Evolutionary conservation across 35 echinoderm and acorn worm species (phyloP), one percentile per base, ranked within the genome.

Genomic region (Lytechinus variegatus): DNA sequence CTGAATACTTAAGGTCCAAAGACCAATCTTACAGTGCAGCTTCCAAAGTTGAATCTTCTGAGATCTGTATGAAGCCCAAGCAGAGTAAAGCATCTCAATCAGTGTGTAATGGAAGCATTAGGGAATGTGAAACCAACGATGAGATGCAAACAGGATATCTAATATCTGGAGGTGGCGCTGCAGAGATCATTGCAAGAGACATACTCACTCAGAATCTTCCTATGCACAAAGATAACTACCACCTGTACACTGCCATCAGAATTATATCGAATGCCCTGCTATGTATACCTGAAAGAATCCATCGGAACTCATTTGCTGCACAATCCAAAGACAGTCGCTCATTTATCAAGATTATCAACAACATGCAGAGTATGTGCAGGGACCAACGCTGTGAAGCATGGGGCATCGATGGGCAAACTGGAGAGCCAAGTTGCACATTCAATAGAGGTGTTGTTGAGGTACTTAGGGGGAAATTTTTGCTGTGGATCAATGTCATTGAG

Each of bases 401-500:
- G 88, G 88, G 88, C 9, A 90, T 52, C 24, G 88, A 90, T 13
- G 88, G 88, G 10, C 33, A 90, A 54, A 54, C 27, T 14, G 88
- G 88, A 52, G 29, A 90, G 27, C 10, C 52, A 54, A 14, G 88
- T 54, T 44, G 10, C 88, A 44, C 16, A 33, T 44, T 44, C 11
- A 54, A 90, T 12, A 90, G 88, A 90, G 88, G 88, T 44, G 29
- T 90, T 44, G 28, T 44, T 5, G 88, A 90, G 88, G 29, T 14
- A 54, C 11, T 54, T 52, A 90, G 14, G 10, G 52, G 28, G 13
- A 90, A 54, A 44, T 90, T 51, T 33, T 90, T 90, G 28, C 28
- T 90, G 29, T 90, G 88, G 88, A 52, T 28, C 88, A 90, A 27
- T 90, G 88, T 90, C 16, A 90, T 90, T 54, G 29, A 90, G 88